phyloP scores from a whole-genome alignment of 1,140 invertebrate genomes.

The Aphidius gifuensis region DNA sequence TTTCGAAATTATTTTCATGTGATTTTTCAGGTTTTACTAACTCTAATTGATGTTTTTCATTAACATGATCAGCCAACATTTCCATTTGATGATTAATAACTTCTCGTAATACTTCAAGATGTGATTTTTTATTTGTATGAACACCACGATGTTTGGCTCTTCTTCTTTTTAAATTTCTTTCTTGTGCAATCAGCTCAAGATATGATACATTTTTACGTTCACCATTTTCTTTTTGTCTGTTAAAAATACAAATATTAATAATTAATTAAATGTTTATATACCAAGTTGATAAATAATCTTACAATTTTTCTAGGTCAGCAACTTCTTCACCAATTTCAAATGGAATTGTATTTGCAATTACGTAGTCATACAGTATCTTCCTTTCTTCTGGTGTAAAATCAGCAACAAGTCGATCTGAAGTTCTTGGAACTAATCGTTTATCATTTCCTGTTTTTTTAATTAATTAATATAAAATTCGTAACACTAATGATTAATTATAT shows the following conservation, averaged over 20 bases:
- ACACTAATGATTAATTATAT: too few relatives aligned
- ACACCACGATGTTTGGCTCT: constrained; percentile 63
- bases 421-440: constrained; percentile 55
- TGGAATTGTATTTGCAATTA: constrained; percentile 47
- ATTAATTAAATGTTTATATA: too few relatives aligned
- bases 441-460: constrained; percentile 42
- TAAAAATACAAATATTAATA: too few relatives aligned
- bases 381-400: constrained; percentile 58
- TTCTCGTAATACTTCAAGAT: constrained; percentile 62
- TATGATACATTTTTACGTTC: constrained; percentile 36
- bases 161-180: constrained; percentile 63
- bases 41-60: constrained; percentile 20
- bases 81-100: constrained; percentile 64
- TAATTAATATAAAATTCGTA: too few relatives aligned
- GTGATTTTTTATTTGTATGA: constrained; percentile 63
- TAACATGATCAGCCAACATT: constrained; percentile 41
- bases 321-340: constrained; percentile 47
- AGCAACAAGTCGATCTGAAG: constrained; percentile 54
- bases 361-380: constrained; percentile 54
- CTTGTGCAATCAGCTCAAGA: constrained; percentile 57
- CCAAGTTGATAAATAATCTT: constrained; percentile 25
- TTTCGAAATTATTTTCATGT: too few relatives aligned
- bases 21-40: too few relatives aligned
- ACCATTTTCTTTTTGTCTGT: constrained; percentile 13
- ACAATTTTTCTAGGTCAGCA: constrained; percentile 43